phyloP scores from a whole-genome alignment of 2,113 vertebrate species.

The Paedocypris sp. region DNA sequence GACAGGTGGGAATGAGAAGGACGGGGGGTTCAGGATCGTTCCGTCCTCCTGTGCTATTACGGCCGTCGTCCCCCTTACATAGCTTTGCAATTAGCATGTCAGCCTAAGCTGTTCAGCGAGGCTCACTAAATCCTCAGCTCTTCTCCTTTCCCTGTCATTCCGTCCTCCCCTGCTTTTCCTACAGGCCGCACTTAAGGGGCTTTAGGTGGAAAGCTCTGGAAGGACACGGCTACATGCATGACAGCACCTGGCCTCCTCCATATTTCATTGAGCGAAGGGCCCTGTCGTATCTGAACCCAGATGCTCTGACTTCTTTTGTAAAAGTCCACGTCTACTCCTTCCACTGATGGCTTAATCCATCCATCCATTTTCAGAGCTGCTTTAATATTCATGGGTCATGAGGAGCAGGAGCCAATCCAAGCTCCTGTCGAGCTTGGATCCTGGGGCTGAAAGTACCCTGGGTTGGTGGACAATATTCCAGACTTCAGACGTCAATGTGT shows the following conservation, averaged over 20 bases:
- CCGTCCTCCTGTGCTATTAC: conserved; percentile 28
- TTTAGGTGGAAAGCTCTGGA: conserved; percentile 13
- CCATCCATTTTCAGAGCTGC: too few species aligned
- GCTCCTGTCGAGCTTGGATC: too few species aligned
- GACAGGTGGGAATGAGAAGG: conserved; percentile 9
- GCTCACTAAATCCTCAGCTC: conserved; percentile 1
- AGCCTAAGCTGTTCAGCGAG: conserved; percentile 16
- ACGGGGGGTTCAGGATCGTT: conserved; percentile 16
- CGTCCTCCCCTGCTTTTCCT: conserved; percentile 14
- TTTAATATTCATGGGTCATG: too few species aligned
- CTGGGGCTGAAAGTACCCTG: too few species aligned
- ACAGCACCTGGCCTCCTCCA: conserved; percentile 25
- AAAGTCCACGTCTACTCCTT: conserved; percentile 6
- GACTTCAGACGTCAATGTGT: too few species aligned
- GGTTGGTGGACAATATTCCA: too few species aligned
- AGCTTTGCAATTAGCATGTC: conserved; percentile 48
- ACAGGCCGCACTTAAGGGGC: conserved; percentile 18
- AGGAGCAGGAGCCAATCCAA: too few species aligned
- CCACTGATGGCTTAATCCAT: too few species aligned
- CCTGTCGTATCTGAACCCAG: neutral
- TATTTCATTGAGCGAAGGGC: conserved; percentile 11
- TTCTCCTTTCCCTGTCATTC: neutral
- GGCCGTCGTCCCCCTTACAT: conserved; percentile 35
- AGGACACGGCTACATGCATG: conserved; percentile 32
- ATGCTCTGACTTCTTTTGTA: neutral